Evolutionary conservation across 2,797 vertebrate species (phyloP), one percentile per base, ranked within the genome.

Genomic region (Myiotriccus ornatus): DNA sequence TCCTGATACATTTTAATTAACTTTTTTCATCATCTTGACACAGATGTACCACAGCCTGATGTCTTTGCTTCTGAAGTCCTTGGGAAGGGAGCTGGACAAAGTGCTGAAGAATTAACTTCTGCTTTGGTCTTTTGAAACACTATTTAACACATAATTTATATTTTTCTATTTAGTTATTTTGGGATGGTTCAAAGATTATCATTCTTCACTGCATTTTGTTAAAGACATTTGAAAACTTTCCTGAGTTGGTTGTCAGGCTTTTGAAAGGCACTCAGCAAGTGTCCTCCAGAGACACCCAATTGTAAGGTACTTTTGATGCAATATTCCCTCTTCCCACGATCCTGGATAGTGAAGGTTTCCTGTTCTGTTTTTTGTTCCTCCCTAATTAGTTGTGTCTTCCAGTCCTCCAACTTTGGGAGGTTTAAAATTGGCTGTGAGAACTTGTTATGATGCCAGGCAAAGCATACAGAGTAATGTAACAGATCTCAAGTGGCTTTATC

Each of bases 1-100:
- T 89, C 49, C 47, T 91, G 71, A 85, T 80, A 62, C 15, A 24
- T 79, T 81, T 90, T 83, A 88, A 91, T 94, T 87, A 79, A 67
- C 63, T 91, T 93, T 53, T 49, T 74, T 93, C 43, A 69, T 92
- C 65, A 60, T 85, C 56, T 73, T 90, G 83, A 55, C 63, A 47
- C 9, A 39, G 25, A 21, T 85, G 5, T 39, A 64, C 37, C n/a
- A 25, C 12, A 35, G 34, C 62, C 46, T 75, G 30, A 46, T 84
- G 30, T 62, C 37, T 80, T 76, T 60, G 59, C 59, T 63, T 81
- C 82, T 83, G 23, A 80, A 77, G 60, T 39, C 35, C 32, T 47
- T 34, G 25, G 63, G 62, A 35, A 78, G 35, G 41, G 75, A 93
- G 24, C 57, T 53, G 62, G 53, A 47, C 55, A 77, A 44, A 41